Evolutionary conservation across 2,797 vertebrate species (phyloP).

Genomic region (Poeciliopsis turneri): DNA sequence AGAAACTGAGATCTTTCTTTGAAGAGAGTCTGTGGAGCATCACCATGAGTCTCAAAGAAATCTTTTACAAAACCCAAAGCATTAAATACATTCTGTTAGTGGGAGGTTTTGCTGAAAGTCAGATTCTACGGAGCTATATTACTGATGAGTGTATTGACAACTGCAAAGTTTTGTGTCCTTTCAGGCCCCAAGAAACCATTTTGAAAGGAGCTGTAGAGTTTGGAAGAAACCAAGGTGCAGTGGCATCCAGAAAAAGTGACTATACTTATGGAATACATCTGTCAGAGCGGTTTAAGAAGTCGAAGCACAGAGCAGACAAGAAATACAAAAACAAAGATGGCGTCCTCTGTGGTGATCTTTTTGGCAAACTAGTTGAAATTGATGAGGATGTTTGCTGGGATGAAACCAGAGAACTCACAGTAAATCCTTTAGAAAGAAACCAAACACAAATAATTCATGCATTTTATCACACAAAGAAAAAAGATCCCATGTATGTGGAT

Average conservation of each 20-base stretch:
- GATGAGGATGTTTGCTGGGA: not conserved
- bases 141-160: not conserved
- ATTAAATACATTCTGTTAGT: not conserved
- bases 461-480: conserved; percentile 4
- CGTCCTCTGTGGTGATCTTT: fast-evolving
- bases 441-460: fast-evolving
- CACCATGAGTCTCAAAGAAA: not conserved
- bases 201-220: fast-evolving
- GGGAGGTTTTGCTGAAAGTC: not conserved
- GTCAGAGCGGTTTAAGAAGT: fast-evolving
- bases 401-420: not conserved
- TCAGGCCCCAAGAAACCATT: not conserved
- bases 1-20: conserved; percentile 5
- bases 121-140: not conserved
- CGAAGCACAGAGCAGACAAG: not conserved
- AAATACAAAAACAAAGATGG: not conserved
- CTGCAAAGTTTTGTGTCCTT: conserved; percentile 12
- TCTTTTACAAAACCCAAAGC: not conserved
- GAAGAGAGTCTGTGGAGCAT: conserved; percentile 6
- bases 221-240: not conserved
- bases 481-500: conserved; percentile 3
- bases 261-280: not conserved
- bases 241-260: not conserved
- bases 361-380: not conserved
- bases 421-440: not conserved